Evolutionary conservation across 2,797 vertebrate genomes (phyloP), one percentile per base, ranked within the genome.

Genomic region (Salarias fasciatus): DNA sequence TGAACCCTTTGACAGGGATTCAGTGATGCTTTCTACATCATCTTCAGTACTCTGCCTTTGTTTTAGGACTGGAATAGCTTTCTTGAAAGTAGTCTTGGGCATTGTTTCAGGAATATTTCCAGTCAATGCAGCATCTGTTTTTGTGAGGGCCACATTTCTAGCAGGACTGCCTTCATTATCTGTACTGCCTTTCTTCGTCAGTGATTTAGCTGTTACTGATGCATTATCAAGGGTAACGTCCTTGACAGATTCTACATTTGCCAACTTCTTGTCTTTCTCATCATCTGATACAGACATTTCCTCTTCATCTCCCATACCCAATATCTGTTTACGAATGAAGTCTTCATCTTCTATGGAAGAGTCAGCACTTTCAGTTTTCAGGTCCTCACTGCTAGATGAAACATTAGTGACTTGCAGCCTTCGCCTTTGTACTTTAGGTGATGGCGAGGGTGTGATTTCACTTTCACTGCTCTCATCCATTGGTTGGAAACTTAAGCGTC

Each of bases 21-120:
- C 97, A 38, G 94, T 97, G 69, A 97, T 91, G 78, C 96, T 99
- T 64, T 99, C 97, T 89, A 97, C 94, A 82, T 97, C 96, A 56
- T 94, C 92, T 62, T 93, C 91, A 8, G 87, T 91, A 64, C 84
- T 91, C 79, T 91, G 90, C 52, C 82, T 85, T 36, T 86, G 81
- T 77, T 66, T 85, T 29, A 65, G 53, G 28, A 76, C 75, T 53
- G 89, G 82, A 63, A 76, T 75, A 43, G 83, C 90, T 83, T 88
- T 89, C 62, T 83, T 89, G 5, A 87, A 78, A 35, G 69, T 53
- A 44, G 62, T 55, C 12, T 51, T 72, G 13, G 79, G 50, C 15
- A 76, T 28, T 61, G 63, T 69, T 73, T 89, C 83, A 24, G 71
- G 41, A 44, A 69, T 54, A 65, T 80, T 65, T 86, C 95, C 89